These are phyloP conservation scores for Madoqua kirkii DNA, from an alignment of 2,113 vertebrate species.

Conservation along the genomic window DNA sequence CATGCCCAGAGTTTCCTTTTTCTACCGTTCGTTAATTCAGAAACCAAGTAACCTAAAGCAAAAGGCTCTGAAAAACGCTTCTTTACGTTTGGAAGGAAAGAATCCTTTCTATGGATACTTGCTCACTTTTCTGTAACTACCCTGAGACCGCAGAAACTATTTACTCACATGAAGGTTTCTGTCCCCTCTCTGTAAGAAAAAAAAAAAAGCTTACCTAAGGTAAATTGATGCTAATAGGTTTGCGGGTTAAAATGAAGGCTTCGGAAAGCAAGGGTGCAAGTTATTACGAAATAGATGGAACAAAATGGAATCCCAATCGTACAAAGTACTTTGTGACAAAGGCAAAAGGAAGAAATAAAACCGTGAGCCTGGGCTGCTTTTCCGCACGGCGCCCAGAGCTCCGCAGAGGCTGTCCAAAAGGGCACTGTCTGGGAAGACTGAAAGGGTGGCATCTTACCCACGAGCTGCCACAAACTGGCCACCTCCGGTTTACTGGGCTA, in stretches of 20 bases:
- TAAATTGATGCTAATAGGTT: background rate
- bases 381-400: background rate
- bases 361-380: background rate
- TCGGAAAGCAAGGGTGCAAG: background rate
- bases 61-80: slow-evolving; percentile 28
- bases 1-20: background rate
- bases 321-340: background rate
- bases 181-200: background rate
- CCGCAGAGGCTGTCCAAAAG: background rate
- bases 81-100: background rate
- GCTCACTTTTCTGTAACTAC: accelerated
- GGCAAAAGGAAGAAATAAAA: background rate
- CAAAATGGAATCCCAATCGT: background rate
- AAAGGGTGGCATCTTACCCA: background rate
- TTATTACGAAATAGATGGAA: background rate
- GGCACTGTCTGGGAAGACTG: background rate
- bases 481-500: background rate
- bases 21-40: background rate
- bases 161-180: background rate
- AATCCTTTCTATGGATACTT: accelerated
- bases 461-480: background rate
- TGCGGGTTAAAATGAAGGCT: background rate
- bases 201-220: background rate
- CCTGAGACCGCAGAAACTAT: background rate
- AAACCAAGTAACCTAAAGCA: background rate